Evolutionary conservation across 2,113 vertebrate species (phyloP).

Genomic region (Cacatua alba): DNA sequence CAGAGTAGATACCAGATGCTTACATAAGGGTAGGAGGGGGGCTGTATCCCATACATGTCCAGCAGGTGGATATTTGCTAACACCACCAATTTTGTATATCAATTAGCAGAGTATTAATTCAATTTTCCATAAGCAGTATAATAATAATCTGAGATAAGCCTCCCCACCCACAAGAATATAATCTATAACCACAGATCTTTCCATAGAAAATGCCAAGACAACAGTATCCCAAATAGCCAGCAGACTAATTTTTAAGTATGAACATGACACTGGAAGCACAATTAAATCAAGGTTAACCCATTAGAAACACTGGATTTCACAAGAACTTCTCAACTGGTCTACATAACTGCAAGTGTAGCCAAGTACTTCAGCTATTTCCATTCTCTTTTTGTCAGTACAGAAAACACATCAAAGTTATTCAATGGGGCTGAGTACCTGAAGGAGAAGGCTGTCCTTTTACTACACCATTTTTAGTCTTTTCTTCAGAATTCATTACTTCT

Average conservation of each 20-base stretch:
- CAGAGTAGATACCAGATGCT: background rate
- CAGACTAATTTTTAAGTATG: background rate
- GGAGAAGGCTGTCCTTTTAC: constrained; percentile 99
- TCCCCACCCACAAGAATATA: background rate
- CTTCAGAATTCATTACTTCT: constrained; percentile 99
- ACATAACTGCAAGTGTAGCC: background rate
- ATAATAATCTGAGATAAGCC: background rate
- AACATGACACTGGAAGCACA: background rate
- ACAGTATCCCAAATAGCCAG: background rate
- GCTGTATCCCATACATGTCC: rapidly evolving
- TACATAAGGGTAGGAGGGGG: rapidly evolving
- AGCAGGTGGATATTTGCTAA: background rate
- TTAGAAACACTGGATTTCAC: background rate
- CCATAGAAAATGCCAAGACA: background rate
- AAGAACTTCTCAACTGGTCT: background rate
- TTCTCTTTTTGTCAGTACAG: background rate
- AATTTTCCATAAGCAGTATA: background rate
- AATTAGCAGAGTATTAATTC: background rate
- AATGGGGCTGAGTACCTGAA: constrained; percentile 94
- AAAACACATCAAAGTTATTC: constrained; percentile 29
- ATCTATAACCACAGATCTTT: background rate
- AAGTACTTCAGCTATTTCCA: background rate
- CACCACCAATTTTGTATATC: background rate
- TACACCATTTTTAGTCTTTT: constrained; percentile 98
- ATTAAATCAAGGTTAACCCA: background rate